Conservation (phyloP, 1,140 invertebrate genomes). For the Hyles euphorbiae region DNA sequence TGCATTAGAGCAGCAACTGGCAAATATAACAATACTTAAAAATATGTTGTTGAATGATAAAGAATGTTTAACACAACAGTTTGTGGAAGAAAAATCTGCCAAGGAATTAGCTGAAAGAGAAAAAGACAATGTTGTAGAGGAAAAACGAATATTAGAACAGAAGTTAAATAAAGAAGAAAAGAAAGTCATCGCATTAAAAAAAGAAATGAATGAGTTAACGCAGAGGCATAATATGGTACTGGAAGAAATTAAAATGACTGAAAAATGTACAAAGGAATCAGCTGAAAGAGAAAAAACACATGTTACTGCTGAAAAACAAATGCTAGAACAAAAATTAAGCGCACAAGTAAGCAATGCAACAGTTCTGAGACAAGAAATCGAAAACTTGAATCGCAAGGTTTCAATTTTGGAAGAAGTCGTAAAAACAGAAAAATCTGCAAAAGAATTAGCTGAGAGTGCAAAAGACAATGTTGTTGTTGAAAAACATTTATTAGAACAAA, state of each 20-base stretch:
- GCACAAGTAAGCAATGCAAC: constrained; percentile 12
- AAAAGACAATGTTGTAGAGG: constrained; percentile 10
- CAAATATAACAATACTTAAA: constrained; percentile 12
- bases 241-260: background rate
- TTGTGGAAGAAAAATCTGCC: constrained; percentile 25
- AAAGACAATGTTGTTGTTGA: constrained; percentile 15
- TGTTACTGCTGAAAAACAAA: constrained; percentile 13
- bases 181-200: background rate
- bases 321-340: constrained; percentile 19
- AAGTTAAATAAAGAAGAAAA: background rate
- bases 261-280: constrained; percentile 17
- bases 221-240: background rate
- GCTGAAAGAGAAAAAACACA: constrained; percentile 25
- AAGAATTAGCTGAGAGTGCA: constrained; percentile 24
- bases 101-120: constrained; percentile 15
- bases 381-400: background rate
- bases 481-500: constrained; percentile 19
- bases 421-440: constrained; percentile 8
- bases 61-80: constrained; percentile 33
- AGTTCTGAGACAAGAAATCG: constrained; percentile 13
- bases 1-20: constrained; percentile 20
- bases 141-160: constrained; percentile 5
- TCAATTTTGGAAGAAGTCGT: constrained; percentile 2
- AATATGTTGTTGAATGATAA: constrained; percentile 25
- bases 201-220: constrained; percentile 2